These are phyloP conservation scores for Morelia viridis DNA, from an alignment of 2,797 vertebrate species.

Conservation along the genomic window DNA sequence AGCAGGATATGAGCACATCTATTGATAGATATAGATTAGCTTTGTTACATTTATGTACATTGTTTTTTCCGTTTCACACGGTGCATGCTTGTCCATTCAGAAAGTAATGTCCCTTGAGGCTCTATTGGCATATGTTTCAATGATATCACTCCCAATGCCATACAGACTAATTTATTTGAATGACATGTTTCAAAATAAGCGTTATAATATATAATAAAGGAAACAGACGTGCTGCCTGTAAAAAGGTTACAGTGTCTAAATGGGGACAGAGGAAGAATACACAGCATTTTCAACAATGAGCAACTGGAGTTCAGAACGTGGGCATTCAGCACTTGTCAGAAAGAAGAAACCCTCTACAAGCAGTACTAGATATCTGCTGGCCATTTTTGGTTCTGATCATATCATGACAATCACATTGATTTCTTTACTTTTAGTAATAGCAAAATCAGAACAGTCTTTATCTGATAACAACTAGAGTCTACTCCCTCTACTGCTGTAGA, in stretches of 20 bases:
- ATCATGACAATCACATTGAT: background rate
- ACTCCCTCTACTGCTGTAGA: background rate
- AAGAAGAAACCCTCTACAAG: background rate
- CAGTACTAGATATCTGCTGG: background rate
- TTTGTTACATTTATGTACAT: background rate
- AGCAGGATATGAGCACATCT: background rate
- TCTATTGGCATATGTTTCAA: constrained; percentile 10
- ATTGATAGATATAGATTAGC: background rate
- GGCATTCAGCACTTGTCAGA: background rate
- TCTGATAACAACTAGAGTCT: background rate
- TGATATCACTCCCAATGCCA: background rate
- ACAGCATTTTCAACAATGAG: background rate
- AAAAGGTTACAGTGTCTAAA: background rate
- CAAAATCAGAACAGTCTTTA: background rate
- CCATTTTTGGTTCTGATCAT: background rate
- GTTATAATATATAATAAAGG: background rate
- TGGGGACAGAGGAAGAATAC: background rate
- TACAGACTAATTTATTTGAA: background rate
- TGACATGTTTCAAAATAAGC: background rate
- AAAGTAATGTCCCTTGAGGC: background rate
- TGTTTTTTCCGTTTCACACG: background rate
- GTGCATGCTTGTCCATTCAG: background rate
- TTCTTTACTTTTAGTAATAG: background rate
- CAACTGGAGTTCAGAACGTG: background rate
- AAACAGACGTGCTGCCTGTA: background rate